These are phyloP conservation scores for Sapayoa aenigma DNA, from an alignment of 2,113 vertebrate species.

Conservation along the genomic window DNA sequence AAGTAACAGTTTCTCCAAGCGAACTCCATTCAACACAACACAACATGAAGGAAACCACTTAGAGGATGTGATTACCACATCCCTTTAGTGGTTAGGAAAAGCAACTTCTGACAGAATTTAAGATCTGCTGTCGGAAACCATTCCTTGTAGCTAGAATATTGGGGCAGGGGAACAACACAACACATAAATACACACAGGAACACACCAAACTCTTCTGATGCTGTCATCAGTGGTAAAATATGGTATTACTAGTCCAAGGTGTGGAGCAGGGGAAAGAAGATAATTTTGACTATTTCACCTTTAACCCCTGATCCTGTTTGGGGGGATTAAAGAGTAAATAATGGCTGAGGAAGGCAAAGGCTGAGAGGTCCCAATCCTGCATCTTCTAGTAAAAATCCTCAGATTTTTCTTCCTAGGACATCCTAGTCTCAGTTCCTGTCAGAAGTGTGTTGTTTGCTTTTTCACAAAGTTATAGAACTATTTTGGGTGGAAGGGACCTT, in stretches of 20 bases:
- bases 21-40: not conserved
- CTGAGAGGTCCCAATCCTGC: not conserved
- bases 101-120: not conserved
- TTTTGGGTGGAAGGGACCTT: not conserved
- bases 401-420: not conserved
- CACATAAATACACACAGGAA: not conserved
- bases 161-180: not conserved
- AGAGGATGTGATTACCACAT: not conserved
- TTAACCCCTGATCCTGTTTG: not conserved
- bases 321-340: not conserved
- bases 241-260: not conserved
- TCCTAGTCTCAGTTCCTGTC: not conserved
- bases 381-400: not conserved
- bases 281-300: not conserved
- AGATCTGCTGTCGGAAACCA: not conserved
- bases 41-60: not conserved
- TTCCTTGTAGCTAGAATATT: not conserved
- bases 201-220: not conserved
- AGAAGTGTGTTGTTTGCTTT: not conserved
- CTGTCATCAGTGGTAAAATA: not conserved
- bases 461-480: not conserved
- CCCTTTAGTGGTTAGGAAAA: not conserved
- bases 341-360: not conserved
- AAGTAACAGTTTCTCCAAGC: not conserved
- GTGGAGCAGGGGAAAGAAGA: not conserved